Conservation (phyloP, 2,797 vertebrate species). For the Pogoniulus pusillus region DNA sequence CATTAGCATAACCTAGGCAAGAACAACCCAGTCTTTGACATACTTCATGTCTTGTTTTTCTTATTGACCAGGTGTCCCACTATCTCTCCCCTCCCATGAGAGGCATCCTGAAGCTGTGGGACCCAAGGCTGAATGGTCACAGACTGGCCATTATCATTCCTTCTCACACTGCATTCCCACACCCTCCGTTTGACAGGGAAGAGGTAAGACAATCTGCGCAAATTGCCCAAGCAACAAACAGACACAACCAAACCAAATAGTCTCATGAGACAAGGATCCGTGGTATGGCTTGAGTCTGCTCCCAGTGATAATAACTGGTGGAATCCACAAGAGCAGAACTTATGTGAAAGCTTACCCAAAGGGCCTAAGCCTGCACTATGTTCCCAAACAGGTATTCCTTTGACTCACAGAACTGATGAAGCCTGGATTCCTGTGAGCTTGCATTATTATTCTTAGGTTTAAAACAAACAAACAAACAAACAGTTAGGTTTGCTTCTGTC, state of each 20-base stretch:
- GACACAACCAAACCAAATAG: background rate
- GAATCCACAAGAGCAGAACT: background rate
- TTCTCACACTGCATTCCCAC: no score
- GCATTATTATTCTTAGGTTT: background rate
- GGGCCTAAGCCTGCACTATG: no score
- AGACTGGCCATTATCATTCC: no score
- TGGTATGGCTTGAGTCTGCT: background rate
- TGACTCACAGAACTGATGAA: background rate
- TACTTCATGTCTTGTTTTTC: no score
- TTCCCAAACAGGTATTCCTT: background rate
- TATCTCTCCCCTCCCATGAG: no score
- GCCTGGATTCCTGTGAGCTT: background rate
- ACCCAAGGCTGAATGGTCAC: no score
- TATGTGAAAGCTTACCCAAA: background rate
- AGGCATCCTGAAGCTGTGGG: no score
- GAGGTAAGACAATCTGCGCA: background rate
- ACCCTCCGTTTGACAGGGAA: background rate
- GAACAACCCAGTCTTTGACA: no score
- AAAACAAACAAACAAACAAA: background rate
- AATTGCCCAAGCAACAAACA: background rate
- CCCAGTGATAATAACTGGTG: background rate
- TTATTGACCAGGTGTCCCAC: no score
- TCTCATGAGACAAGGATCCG: accelerated
- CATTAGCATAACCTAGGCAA: no score
- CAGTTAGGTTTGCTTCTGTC: no score